Evolutionary conservation across 2,797 vertebrate species (phyloP), one percentile per base, ranked within the genome.

Genomic region (Helostoma temminkii): DNA sequence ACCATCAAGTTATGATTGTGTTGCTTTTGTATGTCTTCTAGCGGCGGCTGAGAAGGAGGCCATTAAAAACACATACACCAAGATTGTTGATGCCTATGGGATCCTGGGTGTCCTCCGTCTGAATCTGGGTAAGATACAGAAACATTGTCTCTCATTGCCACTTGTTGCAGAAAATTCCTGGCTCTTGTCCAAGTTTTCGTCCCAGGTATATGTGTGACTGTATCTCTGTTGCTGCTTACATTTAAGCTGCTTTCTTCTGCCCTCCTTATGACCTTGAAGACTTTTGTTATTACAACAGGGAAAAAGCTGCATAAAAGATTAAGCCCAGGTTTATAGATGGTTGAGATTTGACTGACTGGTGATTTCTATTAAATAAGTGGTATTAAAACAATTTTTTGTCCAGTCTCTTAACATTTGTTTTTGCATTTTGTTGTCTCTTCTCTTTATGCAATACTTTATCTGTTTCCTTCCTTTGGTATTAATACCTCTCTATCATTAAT

Each of bases 41-140:
- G 97, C 98, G 65, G 92, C 96, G 53, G 97, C 97, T 62, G 98
- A 99, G 89, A 99, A 99, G 81, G 98, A 99, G 28, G 95, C 97
- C 54, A 98, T 99, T 78, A 99, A 96, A 90, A 93, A 87, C 60
- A 92, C 93, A 1, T 99, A 97, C 70, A 91, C 92, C 74, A 99
- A 96, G 92, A 97, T 98, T 76, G 92, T 98, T 83, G 98, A 99
- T 87, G 96, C 97, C 0, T 99, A 99, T 76, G 98, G 97, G 48
- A 96, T 99, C 66, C 81, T 99, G 67, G 98, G 98, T 5, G 97
- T 99, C 67, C 93, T 99, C 54, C 95, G 97, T 19, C 92, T 99
- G 64, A 99, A 99, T 77, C 94, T 99, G 3, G 97, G 98, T 99
- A 91, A 96, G 96, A 93, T 63, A 15, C 21, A 34, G 1, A 48